Evolutionary conservation across 2,888 invertebrate genomes (phyloP).

Genomic region (Cheilosia soror): DNA sequence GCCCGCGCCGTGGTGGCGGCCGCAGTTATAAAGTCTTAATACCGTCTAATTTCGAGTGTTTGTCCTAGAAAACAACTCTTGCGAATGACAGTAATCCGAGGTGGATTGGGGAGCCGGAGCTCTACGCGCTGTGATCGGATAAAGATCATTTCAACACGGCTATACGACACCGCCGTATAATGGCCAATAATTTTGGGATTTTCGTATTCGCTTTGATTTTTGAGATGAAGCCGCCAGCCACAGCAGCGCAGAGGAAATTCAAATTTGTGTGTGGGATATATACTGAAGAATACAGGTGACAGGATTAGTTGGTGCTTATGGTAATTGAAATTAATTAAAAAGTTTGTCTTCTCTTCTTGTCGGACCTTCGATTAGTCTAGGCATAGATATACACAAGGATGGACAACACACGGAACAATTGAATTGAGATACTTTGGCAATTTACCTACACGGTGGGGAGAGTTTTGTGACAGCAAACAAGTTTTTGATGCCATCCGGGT

Average conservation of each 20-base stretch:
- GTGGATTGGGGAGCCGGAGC: constrained; percentile 13
- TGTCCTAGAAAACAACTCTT: constrained; percentile 73
- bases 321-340: constrained; percentile 75
- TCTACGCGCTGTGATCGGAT: constrained; percentile 66
- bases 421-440: constrained; percentile 2
- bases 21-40: constrained; percentile 59
- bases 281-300: constrained; percentile 60
- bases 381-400: not conserved
- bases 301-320: constrained; percentile 73
- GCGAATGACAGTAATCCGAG: constrained; percentile 68
- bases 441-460: constrained; percentile 2
- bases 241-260: constrained; percentile 10
- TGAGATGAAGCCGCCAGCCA: constrained; percentile 51
- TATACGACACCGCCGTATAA: constrained; percentile 55
- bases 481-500: constrained; percentile 48
- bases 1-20: constrained; percentile 42
- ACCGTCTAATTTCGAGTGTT: constrained; percentile 65
- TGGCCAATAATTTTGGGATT: constrained; percentile 72
- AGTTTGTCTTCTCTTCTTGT: constrained; percentile 56
- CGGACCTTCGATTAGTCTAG: constrained; percentile 48
- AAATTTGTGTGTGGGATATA: constrained; percentile 66
- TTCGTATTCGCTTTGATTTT: constrained; percentile 68
- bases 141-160: constrained; percentile 70
- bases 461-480: constrained; percentile 51
- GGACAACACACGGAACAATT: constrained; percentile 1